Percentiles rank a stretch among this genome's conserved stretches.
These are phyloP conservation scores for Montipora sp. DNA, from an alignment of 64 coral and sea anemone genomes.

Conservation along the genomic window DNA sequence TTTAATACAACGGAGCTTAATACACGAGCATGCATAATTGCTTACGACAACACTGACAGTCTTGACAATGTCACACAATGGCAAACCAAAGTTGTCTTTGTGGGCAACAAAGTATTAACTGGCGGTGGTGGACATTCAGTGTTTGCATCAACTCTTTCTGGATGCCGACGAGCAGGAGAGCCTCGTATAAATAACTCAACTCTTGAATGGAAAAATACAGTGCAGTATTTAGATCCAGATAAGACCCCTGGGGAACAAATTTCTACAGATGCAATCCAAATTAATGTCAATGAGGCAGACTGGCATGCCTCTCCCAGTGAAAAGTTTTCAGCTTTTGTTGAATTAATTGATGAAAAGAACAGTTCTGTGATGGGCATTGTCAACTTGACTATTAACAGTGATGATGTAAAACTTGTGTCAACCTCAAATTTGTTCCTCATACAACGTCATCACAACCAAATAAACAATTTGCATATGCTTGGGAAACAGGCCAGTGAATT, in stretches of 20 bases:
- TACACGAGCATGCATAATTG: slow-evolving; percentile 74
- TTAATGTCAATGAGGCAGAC: slow-evolving; percentile 52
- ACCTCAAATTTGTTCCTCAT: slow-evolving; percentile 78
- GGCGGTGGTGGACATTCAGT: slow-evolving; percentile 75
- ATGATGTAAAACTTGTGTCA: slow-evolving; percentile 39
- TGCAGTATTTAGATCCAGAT: slow-evolving; percentile 40
- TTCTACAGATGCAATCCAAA: slow-evolving; percentile 84
- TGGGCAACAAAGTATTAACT: slow-evolving; percentile 41
- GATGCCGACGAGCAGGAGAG: slow-evolving; percentile 61
- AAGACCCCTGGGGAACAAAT: slow-evolving; percentile 33
- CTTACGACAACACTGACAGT: slow-evolving; percentile 50
- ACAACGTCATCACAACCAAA: slow-evolving; percentile 25
- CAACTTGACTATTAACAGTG: slow-evolving; percentile 31
- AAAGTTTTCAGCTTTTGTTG: slow-evolving; percentile 52
- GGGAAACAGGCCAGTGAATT: slow-evolving; percentile 34
- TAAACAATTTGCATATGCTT: slow-evolving; percentile 28
- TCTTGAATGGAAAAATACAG: slow-evolving; percentile 65
- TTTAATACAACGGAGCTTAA: slow-evolving; percentile 83
- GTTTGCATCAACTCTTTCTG: slow-evolving; percentile 82
- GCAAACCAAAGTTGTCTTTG: slow-evolving; percentile 73
- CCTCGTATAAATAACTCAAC: slow-evolving; percentile 67
- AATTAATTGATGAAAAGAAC: slow-evolving; percentile 83
- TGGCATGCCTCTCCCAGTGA: slow-evolving; percentile 84
- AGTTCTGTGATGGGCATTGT: slow-evolving; percentile 72
- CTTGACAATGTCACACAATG: slow-evolving; percentile 58